Base-by-base conservation (phyloP, 2,113 vertebrate species). In the Craseonycteris thonglongyai region DNA sequence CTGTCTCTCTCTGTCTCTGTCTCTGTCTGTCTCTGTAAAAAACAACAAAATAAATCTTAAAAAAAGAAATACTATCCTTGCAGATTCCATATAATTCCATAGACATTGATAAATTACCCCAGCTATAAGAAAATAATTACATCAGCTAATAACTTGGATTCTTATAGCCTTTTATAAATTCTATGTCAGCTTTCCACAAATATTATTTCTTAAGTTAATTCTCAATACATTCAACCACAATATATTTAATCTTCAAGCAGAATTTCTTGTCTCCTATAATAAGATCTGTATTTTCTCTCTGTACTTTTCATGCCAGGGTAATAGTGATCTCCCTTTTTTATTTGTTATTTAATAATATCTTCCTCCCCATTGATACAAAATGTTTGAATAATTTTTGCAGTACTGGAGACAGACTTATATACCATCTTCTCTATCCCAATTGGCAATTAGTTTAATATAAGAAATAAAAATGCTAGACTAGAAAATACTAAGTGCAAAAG, bases 121-220 rank as follows among this genome's bases (percentile, higher is more conserved):
- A 51, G 84, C 91, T 81, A 76, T 66, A 85, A 88, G 71, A 88
- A 96, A 95, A 95, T 97, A 96, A 97, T 97, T 96, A 24, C 81
- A 95, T 85, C 93, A 82, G 96, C 78, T 90, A 95, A 93, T 86
- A 95, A 96, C 88, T 84, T 85, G 42, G 79, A 76, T 66, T 68
- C n/a, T 61, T 76, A 10, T 58, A 78, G 72, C 33, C 33, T 92
- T 88, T 92, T 94, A 95, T 97, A 96, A 97, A 97, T 97, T 95
- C 90, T 95, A 90, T 85, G 93, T 88, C 94, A 97, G 24, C 66
- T 96, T 94, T 90, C 82, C 35, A 90, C 28, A 79, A 91, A 92
- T 90, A 94, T 47, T 95, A 76, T 85, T 96, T 94, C 92, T 87
- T 91, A 84, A 93, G 78, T 76, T 93, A 76, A 76, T 92, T 95